These are phyloP conservation scores for Galeopterus variegatus DNA, from an alignment of 2,113 vertebrate genomes.

Conservation along the genomic window DNA sequence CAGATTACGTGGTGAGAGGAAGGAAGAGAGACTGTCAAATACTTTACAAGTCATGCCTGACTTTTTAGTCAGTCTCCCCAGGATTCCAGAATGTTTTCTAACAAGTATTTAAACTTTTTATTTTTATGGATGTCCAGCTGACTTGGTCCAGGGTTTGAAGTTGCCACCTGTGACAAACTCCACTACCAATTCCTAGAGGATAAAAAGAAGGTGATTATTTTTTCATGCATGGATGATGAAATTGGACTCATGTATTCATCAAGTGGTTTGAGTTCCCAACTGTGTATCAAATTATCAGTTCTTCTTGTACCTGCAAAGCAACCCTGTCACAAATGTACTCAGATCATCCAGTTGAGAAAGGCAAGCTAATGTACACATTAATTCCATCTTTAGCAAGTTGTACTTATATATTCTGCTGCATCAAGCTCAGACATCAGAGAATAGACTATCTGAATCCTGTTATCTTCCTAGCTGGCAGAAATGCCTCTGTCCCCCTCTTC, in stretches of 20 bases:
- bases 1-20: too few relatives aligned
- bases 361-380: not conserved
- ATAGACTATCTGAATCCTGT: not conserved
- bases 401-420: not conserved
- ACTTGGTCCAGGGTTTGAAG: not conserved
- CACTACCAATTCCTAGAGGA: not conserved
- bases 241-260: not conserved
- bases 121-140: not conserved
- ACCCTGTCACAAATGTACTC: not conserved
- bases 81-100: not conserved
- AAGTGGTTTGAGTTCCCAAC: not conserved
- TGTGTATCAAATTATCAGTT: not conserved
- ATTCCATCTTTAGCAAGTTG: not conserved
- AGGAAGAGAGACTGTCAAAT: too few relatives aligned
- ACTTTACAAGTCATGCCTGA: too few relatives aligned
- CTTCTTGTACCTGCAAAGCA: not conserved
- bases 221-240: not conserved
- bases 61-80: not conserved
- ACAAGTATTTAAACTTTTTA: not conserved
- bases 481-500: not conserved
- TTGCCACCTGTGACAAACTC: not conserved
- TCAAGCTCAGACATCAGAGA: not conserved
- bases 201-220: slow-evolving; percentile 22
- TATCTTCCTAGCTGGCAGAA: not conserved
- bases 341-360: too few relatives aligned